Percentiles rank a stretch among this genome's conserved stretches.
Evolutionary conservation across 2,113 vertebrate genomes (phyloP).

Genomic region (Platysternon megacephalum): DNA sequence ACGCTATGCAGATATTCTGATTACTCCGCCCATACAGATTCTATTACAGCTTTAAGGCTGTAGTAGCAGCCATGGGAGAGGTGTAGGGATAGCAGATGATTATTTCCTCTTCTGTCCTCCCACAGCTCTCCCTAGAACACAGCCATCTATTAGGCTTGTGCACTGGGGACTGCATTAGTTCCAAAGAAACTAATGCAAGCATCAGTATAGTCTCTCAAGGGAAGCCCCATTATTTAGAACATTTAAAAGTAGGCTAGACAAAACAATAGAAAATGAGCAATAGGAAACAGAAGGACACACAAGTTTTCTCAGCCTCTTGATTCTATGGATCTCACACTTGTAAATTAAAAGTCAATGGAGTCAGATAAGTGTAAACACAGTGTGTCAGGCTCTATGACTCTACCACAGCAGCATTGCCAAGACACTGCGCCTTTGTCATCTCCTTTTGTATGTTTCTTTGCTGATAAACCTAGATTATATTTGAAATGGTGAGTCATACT

Average conservation of each 20-base stretch:
- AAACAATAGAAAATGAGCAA: background rate
- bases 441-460: background rate
- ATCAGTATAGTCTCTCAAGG: constrained; percentile 33
- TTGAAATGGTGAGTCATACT: constrained; percentile 14
- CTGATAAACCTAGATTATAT: constrained; percentile 11
- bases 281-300: background rate
- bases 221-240: constrained; percentile 32
- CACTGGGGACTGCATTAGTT: background rate
- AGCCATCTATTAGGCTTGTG: background rate
- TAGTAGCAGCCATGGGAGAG: background rate
- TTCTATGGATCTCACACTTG: background rate
- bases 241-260: constrained; percentile 49
- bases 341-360: background rate
- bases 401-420: background rate
- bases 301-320: background rate
- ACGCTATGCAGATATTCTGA: background rate
- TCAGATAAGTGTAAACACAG: fast-evolving
- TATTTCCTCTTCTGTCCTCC: background rate
- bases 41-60: background rate
- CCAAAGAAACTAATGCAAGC: constrained; percentile 1
- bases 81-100: background rate
- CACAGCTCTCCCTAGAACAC: background rate
- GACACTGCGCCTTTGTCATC: background rate
- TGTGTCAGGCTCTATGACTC: background rate
- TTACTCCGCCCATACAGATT: background rate